Evolutionary conservation across 1,140 invertebrate species (phyloP).

Genomic region (Theocolax elegans): DNA sequence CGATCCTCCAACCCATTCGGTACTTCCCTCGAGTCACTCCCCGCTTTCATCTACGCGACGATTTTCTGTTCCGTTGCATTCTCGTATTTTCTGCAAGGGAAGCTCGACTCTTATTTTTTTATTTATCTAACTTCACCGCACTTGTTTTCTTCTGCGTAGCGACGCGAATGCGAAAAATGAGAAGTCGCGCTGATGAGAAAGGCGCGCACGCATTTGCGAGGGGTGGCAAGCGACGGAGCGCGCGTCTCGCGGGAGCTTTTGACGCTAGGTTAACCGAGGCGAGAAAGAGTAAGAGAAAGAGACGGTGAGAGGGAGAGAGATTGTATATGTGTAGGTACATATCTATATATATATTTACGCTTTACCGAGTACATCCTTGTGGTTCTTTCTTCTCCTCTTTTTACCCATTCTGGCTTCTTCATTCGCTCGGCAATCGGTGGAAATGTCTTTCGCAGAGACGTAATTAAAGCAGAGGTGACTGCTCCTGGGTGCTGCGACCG

Average conservation of each 20-base stretch:
- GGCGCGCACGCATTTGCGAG: background rate
- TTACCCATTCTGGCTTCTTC: background rate
- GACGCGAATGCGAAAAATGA: constrained; percentile 3
- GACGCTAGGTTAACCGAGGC: background rate
- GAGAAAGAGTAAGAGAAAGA: too few species aligned
- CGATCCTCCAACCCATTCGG: background rate
- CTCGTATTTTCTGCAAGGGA: too few species aligned
- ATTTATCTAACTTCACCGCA: background rate
- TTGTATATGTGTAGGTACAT: background rate
- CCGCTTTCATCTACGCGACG: too few species aligned
- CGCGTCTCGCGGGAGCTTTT: too few species aligned
- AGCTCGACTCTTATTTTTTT: too few species aligned
- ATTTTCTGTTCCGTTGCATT: constrained; percentile 20
- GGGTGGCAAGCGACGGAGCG: too few species aligned
- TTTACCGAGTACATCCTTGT: background rate
- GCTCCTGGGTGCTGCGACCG: background rate
- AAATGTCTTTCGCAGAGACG: constrained; percentile 15
- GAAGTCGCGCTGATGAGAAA: constrained; percentile 10
- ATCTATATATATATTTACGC: too few species aligned
- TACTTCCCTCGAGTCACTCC: background rate
- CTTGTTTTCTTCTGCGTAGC: constrained; percentile 1
- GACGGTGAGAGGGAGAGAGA: too few species aligned
- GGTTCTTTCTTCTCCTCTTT: background rate
- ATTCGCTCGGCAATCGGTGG: constrained; percentile 1
- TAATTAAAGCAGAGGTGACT: constrained; percentile 25